Evolutionary conservation across 1,140 invertebrate species (phyloP).

Genomic region (Diachasma alloeum): DNA sequence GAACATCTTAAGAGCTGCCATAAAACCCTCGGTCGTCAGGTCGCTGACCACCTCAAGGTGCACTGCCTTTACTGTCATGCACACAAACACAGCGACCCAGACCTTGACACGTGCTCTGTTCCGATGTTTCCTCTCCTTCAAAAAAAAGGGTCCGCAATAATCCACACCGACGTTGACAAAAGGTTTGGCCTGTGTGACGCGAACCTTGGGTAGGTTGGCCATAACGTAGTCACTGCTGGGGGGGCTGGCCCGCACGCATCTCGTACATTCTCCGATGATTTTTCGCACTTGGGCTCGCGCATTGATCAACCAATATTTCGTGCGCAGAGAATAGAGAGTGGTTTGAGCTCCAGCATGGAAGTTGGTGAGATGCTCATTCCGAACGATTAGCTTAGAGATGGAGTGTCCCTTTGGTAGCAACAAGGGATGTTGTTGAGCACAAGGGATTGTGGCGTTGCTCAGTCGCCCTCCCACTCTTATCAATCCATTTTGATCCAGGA

Average conservation of each 20-base stretch:
- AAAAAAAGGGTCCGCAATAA: too few relatives aligned
- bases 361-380: background rate
- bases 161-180: too few relatives aligned
- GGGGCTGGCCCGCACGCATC: too few relatives aligned
- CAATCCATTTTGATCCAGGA: slow-evolving; percentile 40
- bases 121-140: too few relatives aligned
- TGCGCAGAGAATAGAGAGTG: slow-evolving; percentile 23
- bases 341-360: slow-evolving; percentile 23
- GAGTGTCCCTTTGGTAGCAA: slow-evolving; percentile 29
- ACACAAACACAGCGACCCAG: too few relatives aligned
- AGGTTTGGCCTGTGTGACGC: too few relatives aligned
- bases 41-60: slow-evolving; percentile 52
- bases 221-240: too few relatives aligned
- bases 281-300: slow-evolving; percentile 15
- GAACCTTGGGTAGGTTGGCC: too few relatives aligned
- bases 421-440: slow-evolving; percentile 14
- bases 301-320: slow-evolving; percentile 30
- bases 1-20: slow-evolving; percentile 44
- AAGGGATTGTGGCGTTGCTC: background rate
- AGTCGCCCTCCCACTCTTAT: slow-evolving; percentile 44
- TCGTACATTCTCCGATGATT: too few relatives aligned
- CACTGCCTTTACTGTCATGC: slow-evolving; percentile 47
- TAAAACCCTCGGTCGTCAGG: slow-evolving; percentile 44
- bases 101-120: too few relatives aligned
- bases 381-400: background rate